phyloP scores from a whole-genome alignment of 2,113 vertebrate genomes.

The Xyrauchen texanus region DNA sequence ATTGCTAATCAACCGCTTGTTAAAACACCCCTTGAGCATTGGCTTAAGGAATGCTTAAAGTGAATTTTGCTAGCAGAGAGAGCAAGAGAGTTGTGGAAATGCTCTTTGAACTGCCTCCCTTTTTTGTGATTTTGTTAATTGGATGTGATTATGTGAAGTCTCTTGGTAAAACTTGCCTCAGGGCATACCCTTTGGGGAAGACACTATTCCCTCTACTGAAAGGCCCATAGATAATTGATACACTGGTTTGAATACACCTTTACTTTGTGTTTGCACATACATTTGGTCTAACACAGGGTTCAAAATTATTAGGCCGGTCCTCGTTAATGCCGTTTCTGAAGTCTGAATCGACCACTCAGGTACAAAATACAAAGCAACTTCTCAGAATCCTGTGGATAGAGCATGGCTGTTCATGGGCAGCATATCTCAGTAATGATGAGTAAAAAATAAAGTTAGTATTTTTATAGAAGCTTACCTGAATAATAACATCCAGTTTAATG shows the following conservation, averaged over 20 bases:
- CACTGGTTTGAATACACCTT: background rate
- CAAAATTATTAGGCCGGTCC: background rate
- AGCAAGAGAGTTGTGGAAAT: background rate
- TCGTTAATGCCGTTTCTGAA: background rate
- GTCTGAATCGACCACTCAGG: background rate
- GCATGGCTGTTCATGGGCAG: no score
- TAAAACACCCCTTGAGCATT: constrained; percentile 56
- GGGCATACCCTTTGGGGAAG: constrained; percentile 1
- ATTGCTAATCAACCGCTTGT: constrained; percentile 59
- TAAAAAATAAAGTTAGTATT: no score
- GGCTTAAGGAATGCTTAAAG: constrained; percentile 51
- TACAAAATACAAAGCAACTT: no score
- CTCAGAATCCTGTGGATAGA: no score
- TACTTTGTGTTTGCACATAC: background rate
- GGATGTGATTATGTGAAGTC: constrained; percentile 33
- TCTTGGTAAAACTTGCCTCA: constrained; percentile 16
- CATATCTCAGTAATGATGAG: no score
- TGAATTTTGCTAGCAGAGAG: constrained; percentile 51
- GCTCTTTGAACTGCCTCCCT: constrained; percentile 1
- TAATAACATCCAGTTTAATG: no score
- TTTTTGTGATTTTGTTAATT: constrained; percentile 32
- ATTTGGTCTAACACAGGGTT: background rate
- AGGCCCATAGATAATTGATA: constrained; percentile 1
- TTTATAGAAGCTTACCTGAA: no score
- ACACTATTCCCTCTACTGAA: background rate